Conservation (phyloP, 1,140 invertebrate genomes). For the Drosophila nigromelanica region DNA sequence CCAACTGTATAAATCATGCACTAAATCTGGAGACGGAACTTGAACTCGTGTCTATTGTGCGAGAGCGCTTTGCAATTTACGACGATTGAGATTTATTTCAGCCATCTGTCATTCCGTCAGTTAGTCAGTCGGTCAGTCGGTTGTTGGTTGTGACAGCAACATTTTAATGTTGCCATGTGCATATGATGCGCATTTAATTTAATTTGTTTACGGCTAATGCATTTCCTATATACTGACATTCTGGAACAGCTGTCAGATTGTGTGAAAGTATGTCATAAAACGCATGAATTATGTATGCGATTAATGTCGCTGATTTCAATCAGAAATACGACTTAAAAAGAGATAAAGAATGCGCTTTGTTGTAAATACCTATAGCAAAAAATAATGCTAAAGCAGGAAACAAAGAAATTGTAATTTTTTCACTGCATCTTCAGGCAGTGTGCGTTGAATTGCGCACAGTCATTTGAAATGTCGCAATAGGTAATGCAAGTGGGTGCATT, state of each 20-base stretch:
- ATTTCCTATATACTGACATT: constrained; percentile 65
- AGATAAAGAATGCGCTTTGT: constrained; percentile 44
- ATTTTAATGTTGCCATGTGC: constrained; percentile 27
- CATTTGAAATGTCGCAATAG: neutral
- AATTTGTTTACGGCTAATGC: constrained; percentile 45
- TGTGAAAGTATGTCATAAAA: constrained; percentile 13
- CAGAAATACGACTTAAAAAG: constrained; percentile 14
- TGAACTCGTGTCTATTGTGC: constrained; percentile 10
- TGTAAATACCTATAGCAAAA: constrained; percentile 1
- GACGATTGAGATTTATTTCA: constrained; percentile 69
- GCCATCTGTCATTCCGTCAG: constrained; percentile 47
- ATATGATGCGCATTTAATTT: constrained; percentile 36
- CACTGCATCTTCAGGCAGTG: neutral
- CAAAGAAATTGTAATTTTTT: constrained; percentile 6
- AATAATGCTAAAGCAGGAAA: constrained; percentile 9
- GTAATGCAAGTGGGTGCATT: constrained; percentile 8
- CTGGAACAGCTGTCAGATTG: constrained; percentile 30
- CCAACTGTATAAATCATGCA: constrained; percentile 61
- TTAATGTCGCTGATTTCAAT: constrained; percentile 39
- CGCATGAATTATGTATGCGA: constrained; percentile 26
- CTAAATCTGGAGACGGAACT: constrained; percentile 16
- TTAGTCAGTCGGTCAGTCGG: constrained; percentile 28
- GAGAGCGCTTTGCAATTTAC: constrained; percentile 53
- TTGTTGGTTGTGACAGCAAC: constrained; percentile 52
- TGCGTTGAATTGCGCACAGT: neutral